Base-by-base conservation (phyloP, 2,888 invertebrate genomes). In the Drosophila demipolita region DNA sequence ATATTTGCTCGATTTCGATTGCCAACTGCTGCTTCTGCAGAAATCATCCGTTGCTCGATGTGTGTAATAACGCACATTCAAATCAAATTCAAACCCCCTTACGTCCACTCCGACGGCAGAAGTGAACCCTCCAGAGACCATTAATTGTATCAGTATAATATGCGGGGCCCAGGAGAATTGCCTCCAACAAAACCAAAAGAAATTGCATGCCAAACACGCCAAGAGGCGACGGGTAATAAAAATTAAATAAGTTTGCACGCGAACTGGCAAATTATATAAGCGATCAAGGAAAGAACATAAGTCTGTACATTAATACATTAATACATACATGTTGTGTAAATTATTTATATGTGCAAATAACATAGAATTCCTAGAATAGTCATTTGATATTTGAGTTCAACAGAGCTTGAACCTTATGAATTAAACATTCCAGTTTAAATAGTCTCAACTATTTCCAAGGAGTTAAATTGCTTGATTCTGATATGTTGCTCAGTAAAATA, bases 1-100 rank as follows among this genome's bases (percentile, higher is more conserved):
- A 87, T 87, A 89, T 89, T 87, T 87, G 82, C 82, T 79, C 76
- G 75, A 90, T 88, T 80, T 80, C 66, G 86, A 83, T 86, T 77
- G 76, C 67, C 42, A 67, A 60, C 68, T 65, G 67, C 68, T 66
- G 66, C 57, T 61, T 48, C 52, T 36, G 66, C 68, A 71, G 63
- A 80, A 90, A 90, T 85, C 84, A 66, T 63, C 23, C 62, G 50
- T 20, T 15, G 60, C 61, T 49, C 50, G 58, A 70, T 54, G 40
- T 71, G 62, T 63, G 48, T 67, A 72, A 68, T 77, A 68, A 77
- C 68, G 60, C 82, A 78, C 73, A 72, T 61, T 86, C 75, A 86
- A 90, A 86, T 86, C 85, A 86, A 86, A 84, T 78, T 66, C 70
- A 45, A 54, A n/a, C 23, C 45, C 23, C 42, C 6, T 7, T 36